phyloP scores from a whole-genome alignment of 2,797 vertebrate species.

The Spea hammondii region DNA sequence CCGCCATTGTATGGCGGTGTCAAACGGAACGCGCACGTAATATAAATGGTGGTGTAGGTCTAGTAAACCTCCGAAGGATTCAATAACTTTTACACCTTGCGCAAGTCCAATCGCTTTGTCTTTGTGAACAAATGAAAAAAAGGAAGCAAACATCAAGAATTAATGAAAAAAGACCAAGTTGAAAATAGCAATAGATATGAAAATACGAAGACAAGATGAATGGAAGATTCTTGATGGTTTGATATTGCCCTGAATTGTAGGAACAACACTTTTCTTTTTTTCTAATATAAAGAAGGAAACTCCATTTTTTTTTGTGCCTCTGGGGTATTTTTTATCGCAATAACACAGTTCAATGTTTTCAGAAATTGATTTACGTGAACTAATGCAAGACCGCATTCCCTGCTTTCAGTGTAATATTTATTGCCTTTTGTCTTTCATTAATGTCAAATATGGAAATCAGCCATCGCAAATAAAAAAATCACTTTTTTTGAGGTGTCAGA shows the following conservation, averaged over 20 bases:
- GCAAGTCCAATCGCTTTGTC: background rate
- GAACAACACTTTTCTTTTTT: slow-evolving; percentile 11
- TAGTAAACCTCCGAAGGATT: background rate
- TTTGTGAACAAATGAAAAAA: background rate
- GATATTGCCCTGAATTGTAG: slow-evolving; percentile 8
- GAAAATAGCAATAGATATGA: slow-evolving; percentile 18
- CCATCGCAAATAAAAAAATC: too few relatives aligned
- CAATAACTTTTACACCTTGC: background rate
- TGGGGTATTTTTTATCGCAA: slow-evolving; percentile 30
- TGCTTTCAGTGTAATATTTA: slow-evolving; percentile 13
- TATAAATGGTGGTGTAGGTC: too few relatives aligned
- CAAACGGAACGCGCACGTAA: too few relatives aligned
- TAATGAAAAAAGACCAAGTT: slow-evolving; percentile 15
- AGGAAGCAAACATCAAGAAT: background rate
- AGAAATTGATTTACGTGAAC: slow-evolving; percentile 26
- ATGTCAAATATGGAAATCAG: background rate
- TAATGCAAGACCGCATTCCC: slow-evolving; percentile 2
- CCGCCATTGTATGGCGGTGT: too few relatives aligned
- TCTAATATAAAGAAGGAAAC: slow-evolving; percentile 23
- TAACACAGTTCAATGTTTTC: slow-evolving; percentile 32
- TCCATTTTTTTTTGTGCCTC: slow-evolving; percentile 15
- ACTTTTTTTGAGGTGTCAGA: too few relatives aligned
- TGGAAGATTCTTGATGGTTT: background rate
- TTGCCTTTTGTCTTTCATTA: background rate
- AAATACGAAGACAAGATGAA: slow-evolving; percentile 11